These are phyloP conservation scores for Misgurnus anguillicaudatus DNA, from an alignment of 2,113 vertebrate genomes.

Conservation along the genomic window DNA sequence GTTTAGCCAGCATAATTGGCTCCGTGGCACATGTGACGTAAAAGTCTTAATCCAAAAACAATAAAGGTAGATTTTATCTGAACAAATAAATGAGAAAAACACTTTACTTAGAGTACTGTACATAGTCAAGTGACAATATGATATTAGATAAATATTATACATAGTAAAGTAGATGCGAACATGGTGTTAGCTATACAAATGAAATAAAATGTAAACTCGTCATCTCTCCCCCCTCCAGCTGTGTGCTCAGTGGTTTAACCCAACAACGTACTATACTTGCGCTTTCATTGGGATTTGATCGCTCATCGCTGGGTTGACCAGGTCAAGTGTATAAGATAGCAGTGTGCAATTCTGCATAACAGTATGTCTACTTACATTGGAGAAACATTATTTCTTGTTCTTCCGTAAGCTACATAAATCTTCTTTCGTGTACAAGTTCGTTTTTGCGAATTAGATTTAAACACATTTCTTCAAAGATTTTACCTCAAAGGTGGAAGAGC, in stretches of 20 bases:
- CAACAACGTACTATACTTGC: background rate
- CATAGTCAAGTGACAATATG: background rate
- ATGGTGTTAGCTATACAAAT: background rate
- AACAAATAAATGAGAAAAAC: background rate
- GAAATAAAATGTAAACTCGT: background rate
- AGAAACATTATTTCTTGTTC: too few relatives aligned
- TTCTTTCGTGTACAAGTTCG: background rate
- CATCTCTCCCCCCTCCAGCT: background rate
- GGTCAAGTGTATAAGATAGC: background rate
- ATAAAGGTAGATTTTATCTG: background rate
- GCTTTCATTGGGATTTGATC: background rate
- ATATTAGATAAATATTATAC: too few relatives aligned
- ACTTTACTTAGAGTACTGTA: background rate
- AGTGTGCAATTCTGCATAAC: background rate
- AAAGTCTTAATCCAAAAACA: slow-evolving; percentile 6
- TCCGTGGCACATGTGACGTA: slow-evolving; percentile 53
- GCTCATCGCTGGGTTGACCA: background rate
- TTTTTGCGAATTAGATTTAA: background rate
- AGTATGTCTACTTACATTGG: background rate
- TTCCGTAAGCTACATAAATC: background rate
- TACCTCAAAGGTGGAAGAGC: background rate
- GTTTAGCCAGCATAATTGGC: slow-evolving; percentile 49
- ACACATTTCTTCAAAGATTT: background rate
- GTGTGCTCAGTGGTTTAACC: background rate
- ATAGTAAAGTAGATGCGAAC: too few relatives aligned